A percentile compares a stretch with the other conserved stretches of the same genome.
Conservation (phyloP, 2,797 vertebrate species). For the Mycteria americana region DNA sequence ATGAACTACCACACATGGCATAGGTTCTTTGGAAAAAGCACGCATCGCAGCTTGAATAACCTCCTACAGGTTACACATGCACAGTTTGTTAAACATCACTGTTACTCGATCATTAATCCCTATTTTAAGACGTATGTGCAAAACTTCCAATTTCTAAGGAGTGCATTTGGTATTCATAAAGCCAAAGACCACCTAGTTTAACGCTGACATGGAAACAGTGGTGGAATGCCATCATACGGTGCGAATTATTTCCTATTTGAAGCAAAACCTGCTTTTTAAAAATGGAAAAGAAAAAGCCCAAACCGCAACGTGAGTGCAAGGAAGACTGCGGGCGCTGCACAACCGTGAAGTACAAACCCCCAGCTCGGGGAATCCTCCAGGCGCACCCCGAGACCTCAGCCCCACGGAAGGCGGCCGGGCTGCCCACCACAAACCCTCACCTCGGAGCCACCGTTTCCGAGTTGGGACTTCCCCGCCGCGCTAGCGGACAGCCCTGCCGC, state of each 20-base stretch:
- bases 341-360: background rate
- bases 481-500: background rate
- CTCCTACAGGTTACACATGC: constrained; percentile 23
- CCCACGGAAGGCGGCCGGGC: background rate
- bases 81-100: background rate
- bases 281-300: background rate
- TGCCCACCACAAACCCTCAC: background rate
- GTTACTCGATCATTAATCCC: background rate
- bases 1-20: background rate
- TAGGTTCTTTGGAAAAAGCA: background rate
- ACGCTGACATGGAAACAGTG: background rate
- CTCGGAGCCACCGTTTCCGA: background rate
- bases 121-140: background rate
- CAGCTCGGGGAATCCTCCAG: background rate
- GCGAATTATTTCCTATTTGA: background rate
- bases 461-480: background rate
- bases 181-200: background rate
- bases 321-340: background rate
- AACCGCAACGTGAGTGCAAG: background rate
- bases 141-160: background rate
- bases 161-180: background rate
- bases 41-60: background rate
- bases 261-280: background rate
- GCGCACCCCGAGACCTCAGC: background rate
- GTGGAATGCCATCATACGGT: background rate